Percentiles rank a stretch among this genome's conserved stretches.
These are phyloP conservation scores for Mamestra configurata DNA, from an alignment of 1,140 invertebrate species.

Conservation along the genomic window DNA sequence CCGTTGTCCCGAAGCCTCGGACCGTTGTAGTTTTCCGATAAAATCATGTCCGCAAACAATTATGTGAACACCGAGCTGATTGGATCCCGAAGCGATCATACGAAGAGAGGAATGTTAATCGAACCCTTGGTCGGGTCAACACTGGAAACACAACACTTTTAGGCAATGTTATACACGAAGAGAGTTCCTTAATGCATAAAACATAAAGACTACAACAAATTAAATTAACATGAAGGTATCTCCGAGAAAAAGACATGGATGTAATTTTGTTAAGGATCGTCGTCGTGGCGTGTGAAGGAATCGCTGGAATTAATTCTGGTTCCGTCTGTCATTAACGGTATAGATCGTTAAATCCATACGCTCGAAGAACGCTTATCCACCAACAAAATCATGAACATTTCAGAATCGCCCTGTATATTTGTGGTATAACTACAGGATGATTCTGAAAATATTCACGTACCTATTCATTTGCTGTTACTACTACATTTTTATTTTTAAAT, in stretches of 20 bases:
- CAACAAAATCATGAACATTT: not conserved
- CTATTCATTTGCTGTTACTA: too few species aligned
- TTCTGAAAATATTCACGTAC: too few species aligned
- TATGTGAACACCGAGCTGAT: conserved; percentile 76
- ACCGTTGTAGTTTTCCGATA: conserved; percentile 71
- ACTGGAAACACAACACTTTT: conserved; percentile 55
- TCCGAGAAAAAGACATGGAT: conserved; percentile 26
- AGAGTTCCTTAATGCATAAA: conserved; percentile 44
- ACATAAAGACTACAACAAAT: conserved; percentile 46
- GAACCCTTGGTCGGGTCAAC: conserved; percentile 69
- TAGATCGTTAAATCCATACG: conserved; percentile 31
- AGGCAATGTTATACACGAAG: conserved; percentile 46
- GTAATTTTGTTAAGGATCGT: conserved; percentile 25
- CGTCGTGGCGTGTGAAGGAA: conserved; percentile 10
- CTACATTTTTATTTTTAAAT: too few species aligned
- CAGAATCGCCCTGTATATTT: too few species aligned
- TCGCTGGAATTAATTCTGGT: conserved; percentile 38
- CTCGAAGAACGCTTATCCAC: not conserved
- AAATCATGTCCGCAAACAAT: conserved; percentile 83
- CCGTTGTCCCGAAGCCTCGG: conserved; percentile 46
- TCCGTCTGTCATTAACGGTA: conserved; percentile 32
- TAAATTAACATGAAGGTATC: conserved; percentile 47
- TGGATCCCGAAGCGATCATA: conserved; percentile 78
- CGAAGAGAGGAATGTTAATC: conserved; percentile 80
- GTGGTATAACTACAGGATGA: conserved; percentile 6